phyloP scores from a whole-genome alignment of 2,888 invertebrate genomes.

The Dilophus febrilis region DNA sequence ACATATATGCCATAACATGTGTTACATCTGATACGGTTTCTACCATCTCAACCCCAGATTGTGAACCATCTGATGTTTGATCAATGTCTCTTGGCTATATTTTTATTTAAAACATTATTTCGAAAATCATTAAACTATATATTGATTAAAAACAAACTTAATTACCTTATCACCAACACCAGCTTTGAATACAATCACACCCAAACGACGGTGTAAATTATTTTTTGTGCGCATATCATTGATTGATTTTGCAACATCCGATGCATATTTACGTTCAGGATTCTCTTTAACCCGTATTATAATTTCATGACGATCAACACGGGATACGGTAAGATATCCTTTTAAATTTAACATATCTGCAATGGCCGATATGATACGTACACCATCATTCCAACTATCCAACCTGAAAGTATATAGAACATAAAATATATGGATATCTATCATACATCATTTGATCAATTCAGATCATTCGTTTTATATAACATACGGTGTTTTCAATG shows the following conservation, averaged over 20 bases:
- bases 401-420: slow-evolving; percentile 29
- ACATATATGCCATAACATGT: slow-evolving; percentile 32
- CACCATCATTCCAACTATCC: slow-evolving; percentile 54
- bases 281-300: slow-evolving; percentile 30
- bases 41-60: not conserved
- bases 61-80: not conserved
- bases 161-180: slow-evolving; percentile 74
- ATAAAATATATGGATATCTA: no score
- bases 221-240: slow-evolving; percentile 40
- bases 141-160: slow-evolving; percentile 21
- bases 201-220: slow-evolving; percentile 44
- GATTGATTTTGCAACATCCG: slow-evolving; percentile 27
- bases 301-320: slow-evolving; percentile 60
- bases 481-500: slow-evolving; percentile 54
- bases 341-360: slow-evolving; percentile 46
- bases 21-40: slow-evolving; percentile 31
- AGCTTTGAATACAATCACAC: slow-evolving; percentile 49
- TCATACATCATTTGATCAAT: no score
- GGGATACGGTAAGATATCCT: slow-evolving; percentile 13
- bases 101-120: no score
- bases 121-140: slow-evolving; percentile 6
- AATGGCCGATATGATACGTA: slow-evolving; percentile 48
- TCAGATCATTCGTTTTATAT: no score
- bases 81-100: not conserved
- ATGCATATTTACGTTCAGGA: slow-evolving; percentile 28